These are phyloP conservation scores for Chaetophractus vellerosus DNA, from an alignment of 2,797 vertebrate genomes.

Conservation along the genomic window DNA sequence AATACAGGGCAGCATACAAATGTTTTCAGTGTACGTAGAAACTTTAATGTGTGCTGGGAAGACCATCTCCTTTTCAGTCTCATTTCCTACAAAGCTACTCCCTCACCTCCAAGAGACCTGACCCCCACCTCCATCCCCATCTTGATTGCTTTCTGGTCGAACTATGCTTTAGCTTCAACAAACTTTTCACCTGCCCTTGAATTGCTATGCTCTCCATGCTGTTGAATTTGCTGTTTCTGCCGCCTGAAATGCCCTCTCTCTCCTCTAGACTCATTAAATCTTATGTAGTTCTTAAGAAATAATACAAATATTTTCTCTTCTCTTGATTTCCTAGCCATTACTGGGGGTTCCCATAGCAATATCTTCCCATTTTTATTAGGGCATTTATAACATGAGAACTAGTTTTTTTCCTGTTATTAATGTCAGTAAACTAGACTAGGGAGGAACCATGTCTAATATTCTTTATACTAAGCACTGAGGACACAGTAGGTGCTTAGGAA, in stretches of 20 bases:
- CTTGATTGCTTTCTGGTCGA: slow-evolving; percentile 7
- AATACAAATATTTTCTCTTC: not conserved
- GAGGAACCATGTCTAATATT: not conserved
- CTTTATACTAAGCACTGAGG: not conserved
- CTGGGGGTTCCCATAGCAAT: not conserved
- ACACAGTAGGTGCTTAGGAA: not conserved
- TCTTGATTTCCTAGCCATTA: slow-evolving; percentile 25
- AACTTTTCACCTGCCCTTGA: not conserved
- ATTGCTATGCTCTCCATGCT: not conserved
- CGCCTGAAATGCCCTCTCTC: not conserved
- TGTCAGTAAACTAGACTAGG: not conserved
- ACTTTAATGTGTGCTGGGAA: slow-evolving; percentile 17
- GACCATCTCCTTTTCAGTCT: not conserved
- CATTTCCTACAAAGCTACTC: not conserved
- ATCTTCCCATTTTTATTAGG: not conserved
- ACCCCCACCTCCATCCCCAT: not conserved
- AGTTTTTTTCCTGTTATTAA: not conserved
- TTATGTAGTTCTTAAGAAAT: not conserved
- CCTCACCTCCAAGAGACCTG: not conserved
- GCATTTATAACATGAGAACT: not conserved
- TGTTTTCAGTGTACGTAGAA: not conserved
- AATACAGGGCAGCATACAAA: slow-evolving; percentile 42
- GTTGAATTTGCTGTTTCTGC: not conserved
- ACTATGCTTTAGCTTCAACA: not conserved
- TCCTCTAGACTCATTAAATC: not conserved